These are phyloP conservation scores for Rhyacichthys aspro DNA, from an alignment of 2,797 vertebrate genomes.

Conservation along the genomic window DNA sequence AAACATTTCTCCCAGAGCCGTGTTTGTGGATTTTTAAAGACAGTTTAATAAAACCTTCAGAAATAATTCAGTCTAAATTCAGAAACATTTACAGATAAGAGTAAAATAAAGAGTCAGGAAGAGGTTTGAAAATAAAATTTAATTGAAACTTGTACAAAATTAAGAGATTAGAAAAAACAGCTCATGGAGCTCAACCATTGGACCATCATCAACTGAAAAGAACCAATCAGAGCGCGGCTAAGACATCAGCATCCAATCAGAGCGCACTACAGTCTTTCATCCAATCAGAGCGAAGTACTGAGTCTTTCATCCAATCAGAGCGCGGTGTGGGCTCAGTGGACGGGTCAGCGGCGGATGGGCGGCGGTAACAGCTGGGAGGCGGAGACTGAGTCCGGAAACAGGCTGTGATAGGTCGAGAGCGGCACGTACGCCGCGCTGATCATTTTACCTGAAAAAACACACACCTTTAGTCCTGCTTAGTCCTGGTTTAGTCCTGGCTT, in stretches of 20 bases:
- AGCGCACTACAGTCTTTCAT: neutral
- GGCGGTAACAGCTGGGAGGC: conserved; percentile 87
- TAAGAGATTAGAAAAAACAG: conserved; percentile 94
- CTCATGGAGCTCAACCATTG: conserved; percentile 49
- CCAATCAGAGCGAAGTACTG: conserved; percentile 59
- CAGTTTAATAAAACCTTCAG: too few species aligned
- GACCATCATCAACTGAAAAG: conserved; percentile 74
- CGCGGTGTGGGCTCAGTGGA: neutral
- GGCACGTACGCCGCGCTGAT: conserved; percentile 95
- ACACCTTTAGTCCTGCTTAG: too few species aligned
- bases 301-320: conserved; percentile 51
- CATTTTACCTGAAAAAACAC: conserved; percentile 88
- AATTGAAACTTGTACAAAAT: conserved; percentile 97
- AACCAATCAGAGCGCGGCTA: conserved; percentile 53
- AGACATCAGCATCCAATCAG: conserved; percentile 33
- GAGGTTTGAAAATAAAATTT: conserved; percentile 89
- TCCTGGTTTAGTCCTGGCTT: neutral
- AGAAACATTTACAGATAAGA: too few species aligned
- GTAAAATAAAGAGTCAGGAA: neutral
- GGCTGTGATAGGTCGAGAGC: conserved; percentile 94
- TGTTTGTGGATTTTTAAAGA: too few species aligned
- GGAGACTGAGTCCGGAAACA: conserved; percentile 94
- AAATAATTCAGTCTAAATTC: conserved; percentile 58
- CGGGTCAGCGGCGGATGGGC: conserved; percentile 89
- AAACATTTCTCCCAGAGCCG: too few species aligned